Conservation (phyloP, 2,888 invertebrate genomes). For the Sarcophaga rosellei region DNA sequence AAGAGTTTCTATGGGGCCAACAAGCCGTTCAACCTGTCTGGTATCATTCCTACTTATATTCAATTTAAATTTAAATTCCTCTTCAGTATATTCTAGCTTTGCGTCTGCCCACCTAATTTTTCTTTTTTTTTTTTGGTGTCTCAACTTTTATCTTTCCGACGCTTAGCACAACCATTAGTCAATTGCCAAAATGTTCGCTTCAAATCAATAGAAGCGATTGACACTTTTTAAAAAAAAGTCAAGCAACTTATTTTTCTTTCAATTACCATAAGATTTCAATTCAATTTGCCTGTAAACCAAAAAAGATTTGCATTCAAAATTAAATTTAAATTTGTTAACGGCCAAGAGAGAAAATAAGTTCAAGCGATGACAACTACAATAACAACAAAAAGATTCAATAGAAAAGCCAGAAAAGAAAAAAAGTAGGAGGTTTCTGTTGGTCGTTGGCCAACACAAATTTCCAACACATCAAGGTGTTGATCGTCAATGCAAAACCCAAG, state of each 20-base stretch:
- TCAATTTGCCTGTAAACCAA: not conserved
- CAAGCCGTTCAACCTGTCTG: no score
- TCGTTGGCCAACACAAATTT: slow-evolving; percentile 64
- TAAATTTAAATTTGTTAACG: slow-evolving; percentile 32
- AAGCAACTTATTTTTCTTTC: not conserved
- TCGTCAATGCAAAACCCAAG: slow-evolving; percentile 7
- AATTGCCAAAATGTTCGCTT: no score
- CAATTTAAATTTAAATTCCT: no score
- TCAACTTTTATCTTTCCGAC: no score
- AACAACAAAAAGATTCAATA: not conserved
- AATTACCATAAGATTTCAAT: not conserved
- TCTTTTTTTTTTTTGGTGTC: no score
- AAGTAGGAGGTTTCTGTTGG: slow-evolving; percentile 60
- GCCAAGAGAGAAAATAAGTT: slow-evolving; percentile 9
- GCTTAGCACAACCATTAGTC: no score
- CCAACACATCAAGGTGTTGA: slow-evolving; percentile 60
- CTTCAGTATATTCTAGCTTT: no score
- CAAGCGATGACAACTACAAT: not conserved
- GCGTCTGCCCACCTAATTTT: not conserved
- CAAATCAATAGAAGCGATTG: no score
- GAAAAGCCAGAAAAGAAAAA: not conserved
- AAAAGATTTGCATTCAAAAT: not conserved
- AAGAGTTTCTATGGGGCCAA: no score
- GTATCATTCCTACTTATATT: no score
- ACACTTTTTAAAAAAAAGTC: no score